Evolutionary conservation across 2,113 vertebrate species (phyloP).

Genomic region (Micronycteris hirsuta): DNA sequence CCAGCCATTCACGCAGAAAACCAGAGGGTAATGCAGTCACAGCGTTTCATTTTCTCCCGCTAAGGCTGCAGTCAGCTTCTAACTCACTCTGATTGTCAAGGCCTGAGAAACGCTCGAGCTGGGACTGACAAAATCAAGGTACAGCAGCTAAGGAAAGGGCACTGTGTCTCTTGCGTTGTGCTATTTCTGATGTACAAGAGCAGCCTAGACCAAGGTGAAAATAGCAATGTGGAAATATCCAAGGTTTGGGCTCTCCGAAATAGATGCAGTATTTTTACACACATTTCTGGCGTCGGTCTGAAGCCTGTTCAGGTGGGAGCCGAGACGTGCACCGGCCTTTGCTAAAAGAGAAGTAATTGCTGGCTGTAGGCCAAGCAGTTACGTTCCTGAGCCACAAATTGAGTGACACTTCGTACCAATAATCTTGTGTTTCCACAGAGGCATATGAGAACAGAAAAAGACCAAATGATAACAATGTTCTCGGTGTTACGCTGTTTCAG

Average conservation of each 20-base stretch:
- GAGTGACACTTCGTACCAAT: slow-evolving; percentile 59
- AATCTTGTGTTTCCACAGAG: slow-evolving; percentile 65
- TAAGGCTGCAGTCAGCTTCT: slow-evolving; percentile 70
- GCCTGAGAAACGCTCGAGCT: slow-evolving; percentile 67
- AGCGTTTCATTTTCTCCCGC: slow-evolving; percentile 72
- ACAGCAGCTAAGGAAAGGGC: slow-evolving; percentile 74
- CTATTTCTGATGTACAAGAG: slow-evolving; percentile 48
- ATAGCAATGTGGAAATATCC: slow-evolving; percentile 59
- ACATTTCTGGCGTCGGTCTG: slow-evolving; percentile 54
- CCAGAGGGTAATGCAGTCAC: slow-evolving; percentile 67
- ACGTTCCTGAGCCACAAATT: slow-evolving; percentile 47
- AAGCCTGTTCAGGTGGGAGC: slow-evolving; percentile 57
- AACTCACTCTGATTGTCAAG: slow-evolving; percentile 74
- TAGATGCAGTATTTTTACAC: slow-evolving; percentile 67
- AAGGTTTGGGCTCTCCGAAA: slow-evolving; percentile 66
- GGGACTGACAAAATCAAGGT: slow-evolving; percentile 62
- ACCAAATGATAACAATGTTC: slow-evolving; percentile 24
- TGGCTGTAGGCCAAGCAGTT: slow-evolving; percentile 62
- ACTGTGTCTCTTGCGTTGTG: slow-evolving; percentile 68
- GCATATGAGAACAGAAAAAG: slow-evolving; percentile 61
- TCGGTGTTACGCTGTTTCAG: slow-evolving; percentile 14
- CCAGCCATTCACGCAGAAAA: slow-evolving; percentile 52
- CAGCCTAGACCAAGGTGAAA: slow-evolving; percentile 48
- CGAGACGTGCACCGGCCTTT: neutral
- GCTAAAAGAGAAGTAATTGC: slow-evolving; percentile 55